phyloP scores from a whole-genome alignment of 1,140 invertebrate genomes.

The Drosophila littoralis region DNA sequence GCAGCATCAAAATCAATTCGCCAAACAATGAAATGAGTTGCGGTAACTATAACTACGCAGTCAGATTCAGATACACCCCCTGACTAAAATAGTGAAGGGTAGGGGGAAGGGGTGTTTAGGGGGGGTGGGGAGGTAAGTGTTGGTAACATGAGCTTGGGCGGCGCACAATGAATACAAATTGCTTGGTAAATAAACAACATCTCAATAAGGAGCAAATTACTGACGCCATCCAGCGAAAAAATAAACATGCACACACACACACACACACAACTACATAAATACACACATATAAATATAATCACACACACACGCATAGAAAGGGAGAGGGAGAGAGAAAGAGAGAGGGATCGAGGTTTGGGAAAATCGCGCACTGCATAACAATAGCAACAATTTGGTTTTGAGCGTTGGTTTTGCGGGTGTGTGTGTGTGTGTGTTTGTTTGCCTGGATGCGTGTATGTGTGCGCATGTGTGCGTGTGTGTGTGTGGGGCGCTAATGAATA shows the following conservation, averaged over 20 bases:
- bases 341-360: not conserved
- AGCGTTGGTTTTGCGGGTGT: conserved; percentile 21
- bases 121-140: not conserved
- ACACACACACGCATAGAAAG: conserved; percentile 12
- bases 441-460: conserved; percentile 2
- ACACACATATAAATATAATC: conserved; percentile 62
- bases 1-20: conserved; percentile 77
- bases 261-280: conserved; percentile 22
- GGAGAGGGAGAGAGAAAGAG: not conserved
- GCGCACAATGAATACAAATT: conserved; percentile 82
- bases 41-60: conserved; percentile 80
- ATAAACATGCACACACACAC: conserved; percentile 68
- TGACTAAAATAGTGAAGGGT: not conserved
- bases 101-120: not conserved
- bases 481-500: conserved; percentile 70
- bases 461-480: conserved; percentile 39
- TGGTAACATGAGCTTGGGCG: conserved; percentile 51
- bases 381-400: conserved; percentile 75
- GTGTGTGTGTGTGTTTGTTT: conserved; percentile 31
- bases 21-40: conserved; percentile 80
- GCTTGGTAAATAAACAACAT: conserved; percentile 83
- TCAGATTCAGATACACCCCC: not conserved
- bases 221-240: conserved; percentile 78
- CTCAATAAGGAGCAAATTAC: conserved; percentile 83
- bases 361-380: conserved; percentile 69